A percentile compares a stretch with the other conserved stretches of the same genome.
phyloP scores from a whole-genome alignment of 2,888 invertebrate genomes.

The Sphaerophoria rueppellii region DNA sequence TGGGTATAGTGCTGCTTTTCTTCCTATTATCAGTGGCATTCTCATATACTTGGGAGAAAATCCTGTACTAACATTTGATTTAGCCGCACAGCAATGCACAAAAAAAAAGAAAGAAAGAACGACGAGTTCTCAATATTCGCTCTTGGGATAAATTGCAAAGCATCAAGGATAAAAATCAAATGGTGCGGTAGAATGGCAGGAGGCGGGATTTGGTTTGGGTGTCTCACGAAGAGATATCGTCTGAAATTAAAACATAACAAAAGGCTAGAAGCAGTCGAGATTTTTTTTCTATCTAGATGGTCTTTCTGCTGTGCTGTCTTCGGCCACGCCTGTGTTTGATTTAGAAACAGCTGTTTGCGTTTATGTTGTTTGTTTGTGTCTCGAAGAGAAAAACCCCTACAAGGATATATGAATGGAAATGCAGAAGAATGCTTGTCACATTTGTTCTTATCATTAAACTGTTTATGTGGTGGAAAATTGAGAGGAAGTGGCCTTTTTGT shows the following conservation, averaged over 20 bases:
- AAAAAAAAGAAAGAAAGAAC: conserved; percentile 1
- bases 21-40: conserved; percentile 62
- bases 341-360: conserved; percentile 26
- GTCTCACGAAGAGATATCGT: conserved; percentile 21
- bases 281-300: not conserved
- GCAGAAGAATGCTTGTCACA: conserved; percentile 52
- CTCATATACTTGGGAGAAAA: conserved; percentile 57
- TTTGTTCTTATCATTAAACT: conserved; percentile 53
- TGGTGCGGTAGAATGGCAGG: conserved; percentile 21
- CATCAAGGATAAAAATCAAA: conserved; percentile 61
- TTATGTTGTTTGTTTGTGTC: conserved; percentile 32
- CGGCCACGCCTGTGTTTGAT: conserved; percentile 58
- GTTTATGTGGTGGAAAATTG: conserved; percentile 26
- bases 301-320: not conserved
- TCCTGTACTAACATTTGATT: conserved; percentile 71
- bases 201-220: not conserved
- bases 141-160: conserved; percentile 50
- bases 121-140: conserved; percentile 63
- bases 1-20: conserved; percentile 18
- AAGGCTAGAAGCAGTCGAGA: conserved; percentile 44
- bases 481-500: not conserved
- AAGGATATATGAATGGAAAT: conserved; percentile 32
- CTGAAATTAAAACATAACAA: conserved; percentile 71
- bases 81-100: conserved; percentile 42
- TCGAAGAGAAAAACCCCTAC: not conserved